These are phyloP conservation scores for Halcyon badia DNA, from an alignment of 2,797 vertebrate genomes.

Conservation along the genomic window DNA sequence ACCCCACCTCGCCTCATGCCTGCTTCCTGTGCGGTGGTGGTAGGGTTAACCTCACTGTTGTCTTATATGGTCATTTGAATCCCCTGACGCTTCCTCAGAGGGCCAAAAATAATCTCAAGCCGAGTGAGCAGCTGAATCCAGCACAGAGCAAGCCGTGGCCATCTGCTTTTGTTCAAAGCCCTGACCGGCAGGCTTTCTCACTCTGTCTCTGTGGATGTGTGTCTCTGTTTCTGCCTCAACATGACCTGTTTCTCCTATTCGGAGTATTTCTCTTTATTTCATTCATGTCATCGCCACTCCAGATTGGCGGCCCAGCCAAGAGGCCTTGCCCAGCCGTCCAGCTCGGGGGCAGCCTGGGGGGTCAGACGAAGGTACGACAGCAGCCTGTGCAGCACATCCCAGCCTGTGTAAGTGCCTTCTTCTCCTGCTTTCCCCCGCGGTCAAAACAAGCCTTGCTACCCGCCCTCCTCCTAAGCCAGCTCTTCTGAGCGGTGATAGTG, in stretches of 20 bases:
- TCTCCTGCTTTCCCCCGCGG: not conserved
- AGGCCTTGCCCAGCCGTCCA: conserved; percentile 36
- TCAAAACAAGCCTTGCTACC: not conserved
- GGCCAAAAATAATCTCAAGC: conserved; percentile 93
- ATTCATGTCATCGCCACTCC: conserved; percentile 80
- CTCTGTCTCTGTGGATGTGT: conserved; percentile 1
- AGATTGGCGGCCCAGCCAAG: conserved; percentile 63
- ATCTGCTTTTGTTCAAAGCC: conserved; percentile 83
- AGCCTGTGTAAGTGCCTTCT: conserved; percentile 79
- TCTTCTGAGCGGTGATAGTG: not conserved
- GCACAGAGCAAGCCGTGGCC: conserved; percentile 71
- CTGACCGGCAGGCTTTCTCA: conserved; percentile 32
- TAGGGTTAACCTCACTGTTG: conserved; percentile 84
- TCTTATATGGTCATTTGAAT: conserved; percentile 95
- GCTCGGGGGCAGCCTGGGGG: conserved; percentile 80
- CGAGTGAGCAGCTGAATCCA: conserved; percentile 89
- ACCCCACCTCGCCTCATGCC: conserved; percentile 68
- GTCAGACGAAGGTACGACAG: conserved; percentile 85
- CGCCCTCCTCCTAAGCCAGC: not conserved
- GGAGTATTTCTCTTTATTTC: conserved; percentile 93
- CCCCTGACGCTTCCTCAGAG: conserved; percentile 86
- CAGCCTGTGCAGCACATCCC: conserved; percentile 72
- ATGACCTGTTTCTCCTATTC: conserved; percentile 95
- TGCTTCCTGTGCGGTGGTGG: conserved; percentile 63
- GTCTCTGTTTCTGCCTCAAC: conserved; percentile 44